Evolutionary conservation across 1,140 invertebrate genomes (phyloP), one percentile per base, ranked within the genome.

Genomic region (Drosophila orena): DNA sequence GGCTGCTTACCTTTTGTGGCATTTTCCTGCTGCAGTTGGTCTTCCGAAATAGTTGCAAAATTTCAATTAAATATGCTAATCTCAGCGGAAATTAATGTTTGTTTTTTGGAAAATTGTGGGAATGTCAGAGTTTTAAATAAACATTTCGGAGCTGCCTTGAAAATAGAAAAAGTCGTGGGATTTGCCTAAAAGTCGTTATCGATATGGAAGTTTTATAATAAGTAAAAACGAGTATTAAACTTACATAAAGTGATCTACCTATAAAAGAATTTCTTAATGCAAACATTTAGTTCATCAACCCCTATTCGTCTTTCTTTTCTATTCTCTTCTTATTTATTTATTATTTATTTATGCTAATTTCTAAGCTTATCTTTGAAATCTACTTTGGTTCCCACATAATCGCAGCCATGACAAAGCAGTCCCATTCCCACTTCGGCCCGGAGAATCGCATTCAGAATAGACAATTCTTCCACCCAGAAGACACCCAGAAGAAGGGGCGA

Each of bases 11-110:
- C 40, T 66, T 77, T 59, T 68, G 40, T 24, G 59, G 38, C 47
- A 42, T 77, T 86, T 86, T 81, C 69, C 69, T 76, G 68, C 42
- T 86, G 73, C 77, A 77, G 52, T 71, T 54, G 57, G 42, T 27
- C 38, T 24, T 12, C 49, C 35, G 76, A 75, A 64, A 56, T 70
- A 62, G 22, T 71, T 59, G 62, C 68, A 54, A 55, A 81, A 78
- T 68, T 66, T 73, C 55, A 73, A 62, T 72, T 58, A 62, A 66
- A 57, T 61, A 56, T 78, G 83, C 68, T 62, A 77, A 81, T 80
- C 71, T 60, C 50, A 49, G 44, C 47, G 71, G 77, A 80, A 80
- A 80, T 80, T 47, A 64, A 60, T 34, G 62, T 47, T 52, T 37
- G 7, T 22, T 53, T 69, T 72, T 73, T 43, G 30, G 71, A 58